A percentile compares a stretch with the other conserved stretches of the same genome.
Evolutionary conservation across 2,888 invertebrate genomes (phyloP).

Genomic region (Digitonthophagus gazella): DNA sequence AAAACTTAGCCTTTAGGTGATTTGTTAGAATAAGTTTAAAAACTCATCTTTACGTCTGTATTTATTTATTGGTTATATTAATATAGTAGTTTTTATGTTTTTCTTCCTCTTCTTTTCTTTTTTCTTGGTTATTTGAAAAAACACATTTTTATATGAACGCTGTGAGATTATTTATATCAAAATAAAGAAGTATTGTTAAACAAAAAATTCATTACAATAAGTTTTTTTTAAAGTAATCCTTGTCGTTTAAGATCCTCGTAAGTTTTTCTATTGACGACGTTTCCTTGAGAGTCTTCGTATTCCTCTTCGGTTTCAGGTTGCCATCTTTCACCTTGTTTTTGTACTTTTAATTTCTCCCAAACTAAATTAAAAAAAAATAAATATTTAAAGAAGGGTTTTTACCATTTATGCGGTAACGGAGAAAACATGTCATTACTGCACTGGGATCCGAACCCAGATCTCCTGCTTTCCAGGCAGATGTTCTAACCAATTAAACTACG

Average conservation of each 20-base stretch:
- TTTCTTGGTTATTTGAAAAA: neutral
- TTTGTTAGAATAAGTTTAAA: too few relatives aligned
- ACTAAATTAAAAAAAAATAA: constrained; percentile 60
- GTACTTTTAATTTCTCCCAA: constrained; percentile 96
- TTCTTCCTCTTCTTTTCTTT: neutral
- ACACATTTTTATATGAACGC: neutral
- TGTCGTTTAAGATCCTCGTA: constrained; percentile 98
- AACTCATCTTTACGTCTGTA: too few relatives aligned
- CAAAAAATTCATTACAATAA: neutral
- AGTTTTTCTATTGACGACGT: constrained; percentile 97
- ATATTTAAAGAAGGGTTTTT: neutral
- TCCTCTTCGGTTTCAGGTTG: constrained; percentile 97
- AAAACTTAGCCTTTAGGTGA: too few relatives aligned
- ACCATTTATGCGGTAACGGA: constrained; percentile 3
- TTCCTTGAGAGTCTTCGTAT: constrained; percentile 97
- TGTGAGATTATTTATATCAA: neutral
- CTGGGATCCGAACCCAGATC: too few relatives aligned
- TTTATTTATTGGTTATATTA: neutral
- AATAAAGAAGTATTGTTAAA: neutral
- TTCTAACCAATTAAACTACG: too few relatives aligned
- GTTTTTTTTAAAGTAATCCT: constrained; percentile 84
- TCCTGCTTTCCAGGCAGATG: too few relatives aligned
- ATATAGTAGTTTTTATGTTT: neutral
- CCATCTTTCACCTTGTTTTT: constrained; percentile 95
- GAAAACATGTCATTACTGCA: too few relatives aligned